Percentiles rank a stretch among this genome's conserved stretches.
Evolutionary conservation across 2,888 invertebrate species (phyloP).

Genomic region (Capitulum mitella): DNA sequence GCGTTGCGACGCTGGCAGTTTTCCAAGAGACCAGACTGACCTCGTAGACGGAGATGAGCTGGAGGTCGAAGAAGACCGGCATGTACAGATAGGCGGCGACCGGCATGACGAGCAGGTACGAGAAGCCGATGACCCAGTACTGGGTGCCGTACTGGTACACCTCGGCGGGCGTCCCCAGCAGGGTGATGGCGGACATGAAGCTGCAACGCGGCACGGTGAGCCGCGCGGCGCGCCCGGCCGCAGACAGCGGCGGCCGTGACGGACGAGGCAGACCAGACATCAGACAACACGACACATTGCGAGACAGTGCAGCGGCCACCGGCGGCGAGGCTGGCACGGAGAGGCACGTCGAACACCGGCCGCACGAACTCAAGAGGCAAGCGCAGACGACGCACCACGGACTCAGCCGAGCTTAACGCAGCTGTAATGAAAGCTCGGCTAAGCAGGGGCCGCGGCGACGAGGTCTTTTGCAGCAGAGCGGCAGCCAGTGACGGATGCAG

Average conservation of each 20-base stretch:
- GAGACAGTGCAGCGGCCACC: too few relatives aligned
- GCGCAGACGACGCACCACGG: too few relatives aligned
- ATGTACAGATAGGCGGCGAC: constrained; percentile 63
- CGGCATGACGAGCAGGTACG: constrained; percentile 42
- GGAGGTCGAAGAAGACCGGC: constrained; percentile 75
- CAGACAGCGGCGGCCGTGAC: not conserved
- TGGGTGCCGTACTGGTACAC: constrained; percentile 57
- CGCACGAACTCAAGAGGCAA: too few relatives aligned
- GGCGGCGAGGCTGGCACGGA: not conserved
- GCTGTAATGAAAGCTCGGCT: too few relatives aligned
- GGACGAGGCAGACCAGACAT: not conserved
- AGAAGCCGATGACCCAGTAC: constrained; percentile 48
- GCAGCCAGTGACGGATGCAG: too few relatives aligned
- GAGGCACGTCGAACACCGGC: too few relatives aligned
- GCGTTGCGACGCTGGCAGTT: too few relatives aligned
- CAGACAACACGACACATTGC: not conserved
- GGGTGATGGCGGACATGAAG: constrained; percentile 50
- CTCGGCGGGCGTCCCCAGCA: constrained; percentile 50
- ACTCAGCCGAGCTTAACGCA: too few relatives aligned
- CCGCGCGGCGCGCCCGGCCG: not conserved
- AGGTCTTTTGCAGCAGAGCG: too few relatives aligned
- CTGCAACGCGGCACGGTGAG: constrained; percentile 37
- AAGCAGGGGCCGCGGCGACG: too few relatives aligned
- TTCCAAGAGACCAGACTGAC: too few relatives aligned
- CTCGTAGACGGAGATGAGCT: constrained; percentile 78